Base-by-base conservation (phyloP, 1,140 invertebrate genomes). In the Micrasema minimum region DNA sequence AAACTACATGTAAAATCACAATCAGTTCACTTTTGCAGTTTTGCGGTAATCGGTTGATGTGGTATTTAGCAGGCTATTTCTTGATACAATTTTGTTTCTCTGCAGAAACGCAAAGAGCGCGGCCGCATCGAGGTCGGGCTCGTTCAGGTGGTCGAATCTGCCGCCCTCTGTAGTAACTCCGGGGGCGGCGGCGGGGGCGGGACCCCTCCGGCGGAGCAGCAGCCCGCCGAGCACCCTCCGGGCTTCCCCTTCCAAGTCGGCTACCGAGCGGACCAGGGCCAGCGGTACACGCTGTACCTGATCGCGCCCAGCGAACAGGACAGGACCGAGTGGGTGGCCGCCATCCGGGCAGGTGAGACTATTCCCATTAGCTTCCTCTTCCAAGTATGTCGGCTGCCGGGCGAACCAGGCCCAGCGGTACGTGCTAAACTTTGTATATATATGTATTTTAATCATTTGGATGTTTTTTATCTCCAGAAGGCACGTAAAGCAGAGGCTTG, bases 281-380 rank as follows among this genome's bases (percentile, higher is more conserved):
- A 85, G 55, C 90, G 92, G 76, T 93, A 93, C 80, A 92, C 89
- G 16, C 83, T 95, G 62, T 94, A 94, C 80, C 87, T 95, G 66
- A 86, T 93, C 46, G 90, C 92, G 26, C 83, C 86, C 64, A 87
- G 88, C 77, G 88, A 91, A 57, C 87, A 88, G 68, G 91, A 94
- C 76, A 83, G 91, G 45, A 81, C 87, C 72, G 90, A 91, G 77
- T 95, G 93, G 93, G 92, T 94, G 74, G 85, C 88, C 73, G 88
- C 90, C 61, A 87, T 94, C 77, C 86, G 93, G 80, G 86, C 88
- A 81, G 89, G 93, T 94, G 80, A 85, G 81, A 50, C 12, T 26
- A 23, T n/a, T n/a, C n/a, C n/a, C n/a, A n/a, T n/a, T n/a, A n/a
- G n/a, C n/a, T n/a, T n/a, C n/a, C n/a, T n/a, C n/a, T n/a, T n/a